Evolutionary conservation across 1,140 invertebrate genomes (phyloP).

Genomic region (Aphelinus atriplicis): DNA sequence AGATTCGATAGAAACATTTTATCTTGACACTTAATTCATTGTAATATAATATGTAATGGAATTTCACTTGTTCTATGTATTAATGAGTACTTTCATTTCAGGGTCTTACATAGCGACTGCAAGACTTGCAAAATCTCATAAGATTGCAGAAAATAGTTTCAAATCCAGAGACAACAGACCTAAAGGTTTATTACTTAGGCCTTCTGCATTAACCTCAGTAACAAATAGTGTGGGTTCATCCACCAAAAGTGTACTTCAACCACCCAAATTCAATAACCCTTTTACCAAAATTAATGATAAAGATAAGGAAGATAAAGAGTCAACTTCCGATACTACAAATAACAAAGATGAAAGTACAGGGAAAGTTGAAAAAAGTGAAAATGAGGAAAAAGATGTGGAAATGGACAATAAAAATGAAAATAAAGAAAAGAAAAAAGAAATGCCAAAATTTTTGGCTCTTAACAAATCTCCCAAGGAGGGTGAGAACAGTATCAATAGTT

Average conservation of each 20-base stretch:
- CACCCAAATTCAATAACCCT: conserved; percentile 58
- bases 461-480: conserved; percentile 52
- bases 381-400: conserved; percentile 40
- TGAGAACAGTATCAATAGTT: conserved; percentile 45
- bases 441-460: conserved; percentile 59
- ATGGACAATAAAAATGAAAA: conserved; percentile 39
- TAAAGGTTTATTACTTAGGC: conserved; percentile 54
- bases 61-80: conserved; percentile 1
- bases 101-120: conserved; percentile 51
- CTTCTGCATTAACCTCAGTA: conserved; percentile 53
- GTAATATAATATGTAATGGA: too few relatives aligned
- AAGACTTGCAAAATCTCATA: conserved; percentile 49
- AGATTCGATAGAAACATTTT: too few relatives aligned
- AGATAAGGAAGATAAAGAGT: conserved; percentile 17
- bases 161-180: conserved; percentile 47
- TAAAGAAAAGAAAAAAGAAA: conserved; percentile 48
- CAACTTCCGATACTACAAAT: neutral
- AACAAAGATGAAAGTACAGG: conserved; percentile 28
- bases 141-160: conserved; percentile 44
- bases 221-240: conserved; percentile 43
- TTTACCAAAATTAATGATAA: conserved; percentile 51
- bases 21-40: too few relatives aligned
- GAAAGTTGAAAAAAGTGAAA: conserved; percentile 30
- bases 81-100: conserved; percentile 26
- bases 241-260: conserved; percentile 50